Conservation (phyloP, 2,888 invertebrate species). For the Caenorhabditis afra region DNA sequence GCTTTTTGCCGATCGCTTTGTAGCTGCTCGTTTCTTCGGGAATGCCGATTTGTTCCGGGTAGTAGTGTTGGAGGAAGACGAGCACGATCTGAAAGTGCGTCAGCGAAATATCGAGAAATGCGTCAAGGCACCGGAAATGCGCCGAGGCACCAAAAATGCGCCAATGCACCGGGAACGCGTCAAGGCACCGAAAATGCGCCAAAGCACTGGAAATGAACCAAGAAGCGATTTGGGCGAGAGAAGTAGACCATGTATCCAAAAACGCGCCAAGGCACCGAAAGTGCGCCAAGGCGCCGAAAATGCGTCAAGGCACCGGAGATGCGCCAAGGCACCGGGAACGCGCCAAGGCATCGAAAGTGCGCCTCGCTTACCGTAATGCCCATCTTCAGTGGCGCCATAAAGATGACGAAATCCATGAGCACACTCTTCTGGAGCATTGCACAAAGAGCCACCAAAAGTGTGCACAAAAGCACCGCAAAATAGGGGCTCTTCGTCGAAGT, state of each 20-base stretch:
- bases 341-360: background rate
- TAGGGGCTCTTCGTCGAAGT: conserved; percentile 58
- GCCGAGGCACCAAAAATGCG: background rate
- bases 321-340: background rate
- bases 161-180: too few relatives aligned
- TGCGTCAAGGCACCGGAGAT: background rate
- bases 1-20: conserved; percentile 56
- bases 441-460: conserved; percentile 50
- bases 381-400: conserved; percentile 57
- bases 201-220: too few relatives aligned
- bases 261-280: too few relatives aligned
- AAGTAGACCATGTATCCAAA: too few relatives aligned
- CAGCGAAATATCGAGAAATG: conserved; percentile 4
- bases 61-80: conserved; percentile 65
- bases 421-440: conserved; percentile 49
- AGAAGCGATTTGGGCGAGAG: too few relatives aligned
- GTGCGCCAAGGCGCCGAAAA: background rate
- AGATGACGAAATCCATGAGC: conserved; percentile 57
- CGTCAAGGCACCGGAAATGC: conserved; percentile 13
- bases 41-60: conserved; percentile 64
- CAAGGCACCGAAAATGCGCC: too few relatives aligned
- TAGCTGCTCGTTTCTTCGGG: conserved; percentile 67
- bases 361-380: conserved; percentile 44
- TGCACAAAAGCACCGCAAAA: conserved; percentile 55
- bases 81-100: conserved; percentile 54